A percentile compares a stretch with the other conserved stretches of the same genome.
Evolutionary conservation across 2,888 invertebrate species (phyloP).

Genomic region (Tetropium fuscum): DNA sequence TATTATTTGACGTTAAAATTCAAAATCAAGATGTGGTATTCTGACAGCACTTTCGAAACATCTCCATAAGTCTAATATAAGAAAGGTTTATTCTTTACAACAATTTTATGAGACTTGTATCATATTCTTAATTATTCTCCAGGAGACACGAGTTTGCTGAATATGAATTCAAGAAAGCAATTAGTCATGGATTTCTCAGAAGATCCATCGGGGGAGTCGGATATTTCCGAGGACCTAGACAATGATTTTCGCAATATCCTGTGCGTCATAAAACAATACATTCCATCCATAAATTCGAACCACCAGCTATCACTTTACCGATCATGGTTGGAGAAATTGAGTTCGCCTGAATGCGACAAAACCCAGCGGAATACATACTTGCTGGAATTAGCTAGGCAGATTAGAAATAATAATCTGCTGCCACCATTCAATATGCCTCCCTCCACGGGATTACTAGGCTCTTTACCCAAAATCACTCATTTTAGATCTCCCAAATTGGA

Average conservation of each 20-base stretch:
- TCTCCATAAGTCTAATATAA: slow-evolving; percentile 7
- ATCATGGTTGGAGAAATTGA: slow-evolving; percentile 52
- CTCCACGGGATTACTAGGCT: slow-evolving; percentile 33
- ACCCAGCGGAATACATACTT: slow-evolving; percentile 45
- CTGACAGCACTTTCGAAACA: slow-evolving; percentile 17
- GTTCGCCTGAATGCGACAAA: slow-evolving; percentile 39
- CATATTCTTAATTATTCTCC: too few species aligned
- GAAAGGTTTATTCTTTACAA: slow-evolving; percentile 13
- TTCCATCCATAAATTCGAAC: slow-evolving; percentile 49
- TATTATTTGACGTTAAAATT: slow-evolving; percentile 15
- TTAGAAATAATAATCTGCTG: slow-evolving; percentile 42
- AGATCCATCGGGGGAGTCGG: not conserved
- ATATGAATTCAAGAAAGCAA: not conserved
- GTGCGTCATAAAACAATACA: slow-evolving; percentile 47
- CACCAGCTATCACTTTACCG: slow-evolving; percentile 45
- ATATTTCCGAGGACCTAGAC: slow-evolving; percentile 37
- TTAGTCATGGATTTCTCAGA: slow-evolving; percentile 9
- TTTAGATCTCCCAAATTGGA: slow-evolving; percentile 16
- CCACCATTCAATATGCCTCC: slow-evolving; percentile 51
- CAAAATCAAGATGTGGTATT: slow-evolving; percentile 24
- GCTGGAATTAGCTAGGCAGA: slow-evolving; percentile 50
- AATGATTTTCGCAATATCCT: slow-evolving; percentile 50
- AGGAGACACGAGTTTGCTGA: too few species aligned
- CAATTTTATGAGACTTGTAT: slow-evolving; percentile 13
- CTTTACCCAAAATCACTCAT: slow-evolving; percentile 25